Conservation (phyloP, 2,113 vertebrate genomes). For the Eonycteris spelaea region DNA sequence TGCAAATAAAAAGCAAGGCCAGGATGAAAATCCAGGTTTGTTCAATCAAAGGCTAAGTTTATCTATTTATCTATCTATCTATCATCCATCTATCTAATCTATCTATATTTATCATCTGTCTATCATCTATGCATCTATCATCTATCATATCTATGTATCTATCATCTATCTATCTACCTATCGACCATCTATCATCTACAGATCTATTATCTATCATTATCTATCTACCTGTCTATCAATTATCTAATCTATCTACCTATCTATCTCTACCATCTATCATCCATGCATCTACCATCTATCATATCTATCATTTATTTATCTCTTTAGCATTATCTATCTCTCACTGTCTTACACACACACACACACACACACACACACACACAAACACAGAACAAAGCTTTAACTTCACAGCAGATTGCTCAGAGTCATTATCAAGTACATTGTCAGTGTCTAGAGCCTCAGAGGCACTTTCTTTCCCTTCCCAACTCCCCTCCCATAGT, state of each 20-base stretch:
- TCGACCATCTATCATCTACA: no score
- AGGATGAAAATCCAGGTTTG: background rate
- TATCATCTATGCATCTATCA: no score
- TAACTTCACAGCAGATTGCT: background rate
- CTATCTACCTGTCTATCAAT: no score
- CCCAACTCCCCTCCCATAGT: background rate
- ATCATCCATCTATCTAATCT: no score
- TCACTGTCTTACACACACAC: no score
- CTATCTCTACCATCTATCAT: no score
- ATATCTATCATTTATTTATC: no score
- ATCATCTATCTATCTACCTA: no score
- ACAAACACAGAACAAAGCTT: background rate
- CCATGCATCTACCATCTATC: no score
- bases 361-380: background rate
- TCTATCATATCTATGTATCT: background rate
- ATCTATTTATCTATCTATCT: background rate
- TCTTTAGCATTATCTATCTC: background rate
- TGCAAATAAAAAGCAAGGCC: background rate
- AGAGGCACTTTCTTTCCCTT: background rate
- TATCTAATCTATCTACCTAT: no score
- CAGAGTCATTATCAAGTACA: background rate
- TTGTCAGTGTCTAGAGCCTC: background rate
- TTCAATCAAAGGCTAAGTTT: background rate
- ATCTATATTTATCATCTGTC: background rate
- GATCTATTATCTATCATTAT: no score